These are phyloP conservation scores for Plotosus lineatus DNA, from an alignment of 2,113 vertebrate genomes.

Conservation along the genomic window DNA sequence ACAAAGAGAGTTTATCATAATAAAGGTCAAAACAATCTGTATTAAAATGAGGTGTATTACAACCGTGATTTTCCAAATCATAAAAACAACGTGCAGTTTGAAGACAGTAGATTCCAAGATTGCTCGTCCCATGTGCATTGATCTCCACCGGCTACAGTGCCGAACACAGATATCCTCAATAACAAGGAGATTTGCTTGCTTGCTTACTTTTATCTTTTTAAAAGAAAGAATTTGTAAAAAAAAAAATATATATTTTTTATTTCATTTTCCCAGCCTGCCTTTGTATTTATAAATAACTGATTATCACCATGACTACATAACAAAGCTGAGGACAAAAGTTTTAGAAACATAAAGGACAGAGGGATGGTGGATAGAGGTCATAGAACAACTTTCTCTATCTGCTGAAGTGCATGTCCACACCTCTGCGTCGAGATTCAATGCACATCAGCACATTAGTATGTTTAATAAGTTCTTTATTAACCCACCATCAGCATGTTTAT, in stretches of 20 bases:
- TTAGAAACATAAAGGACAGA: not conserved
- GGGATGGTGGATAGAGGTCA: not conserved
- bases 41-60: not conserved
- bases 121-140: not conserved
- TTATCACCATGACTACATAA: not conserved
- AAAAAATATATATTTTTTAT: too few species aligned
- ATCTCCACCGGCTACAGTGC: not conserved
- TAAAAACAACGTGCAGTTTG: not conserved
- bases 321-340: not conserved
- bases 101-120: not conserved
- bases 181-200: not conserved
- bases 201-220: not conserved
- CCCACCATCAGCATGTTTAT: conserved; percentile 19
- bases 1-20: not conserved
- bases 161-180: not conserved
- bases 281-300: not conserved
- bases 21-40: not conserved
- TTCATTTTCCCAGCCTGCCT: not conserved
- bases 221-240: not conserved
- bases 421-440: conserved; percentile 8
- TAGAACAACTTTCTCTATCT: not conserved
- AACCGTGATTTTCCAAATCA: not conserved
- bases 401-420: not conserved
- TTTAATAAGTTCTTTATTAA: conserved; percentile 36
- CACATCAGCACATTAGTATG: conserved; percentile 28